Evolutionary conservation across 2,888 invertebrate genomes (phyloP).

Genomic region (Bombyx huttoni): DNA sequence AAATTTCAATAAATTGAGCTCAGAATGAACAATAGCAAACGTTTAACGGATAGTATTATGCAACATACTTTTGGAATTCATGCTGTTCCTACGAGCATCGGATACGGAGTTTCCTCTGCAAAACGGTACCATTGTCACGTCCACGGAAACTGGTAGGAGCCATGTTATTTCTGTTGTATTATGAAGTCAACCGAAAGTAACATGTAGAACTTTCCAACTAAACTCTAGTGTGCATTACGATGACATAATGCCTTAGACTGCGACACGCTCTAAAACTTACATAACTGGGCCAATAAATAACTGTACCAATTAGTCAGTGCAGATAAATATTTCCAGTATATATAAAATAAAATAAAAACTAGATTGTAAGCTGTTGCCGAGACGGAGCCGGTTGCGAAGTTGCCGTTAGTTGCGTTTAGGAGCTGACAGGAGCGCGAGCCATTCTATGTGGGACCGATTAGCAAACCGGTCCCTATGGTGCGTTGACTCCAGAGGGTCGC

Average conservation of each 20-base stretch:
- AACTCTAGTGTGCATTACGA: constrained; percentile 1
- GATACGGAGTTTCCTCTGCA: constrained; percentile 10
- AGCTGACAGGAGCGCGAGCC: constrained; percentile 56
- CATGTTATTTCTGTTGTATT: constrained; percentile 16
- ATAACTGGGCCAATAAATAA: constrained; percentile 17
- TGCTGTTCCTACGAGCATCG: constrained; percentile 4
- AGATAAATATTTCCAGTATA: constrained; percentile 7
- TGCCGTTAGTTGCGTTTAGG: constrained; percentile 64
- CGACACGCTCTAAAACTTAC: constrained; percentile 23
- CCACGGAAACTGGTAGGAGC: constrained; percentile 30
- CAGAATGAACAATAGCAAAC: too few relatives aligned
- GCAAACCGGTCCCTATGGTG: constrained; percentile 61
- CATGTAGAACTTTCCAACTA: constrained; percentile 6
- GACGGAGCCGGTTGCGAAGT: constrained; percentile 29
- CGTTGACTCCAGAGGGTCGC: constrained; percentile 61
- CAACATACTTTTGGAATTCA: not conserved
- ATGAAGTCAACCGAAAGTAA: constrained; percentile 25
- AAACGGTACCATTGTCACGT: constrained; percentile 48
- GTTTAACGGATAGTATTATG: not conserved
- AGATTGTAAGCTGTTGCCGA: not conserved
- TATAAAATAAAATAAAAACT: constrained; percentile 1
- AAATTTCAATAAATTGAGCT: too few relatives aligned
- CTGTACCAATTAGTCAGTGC: not conserved
- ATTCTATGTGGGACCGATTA: constrained; percentile 63
- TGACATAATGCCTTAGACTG: constrained; percentile 25